phyloP scores from a whole-genome alignment of 2,888 invertebrate species.

The Plebejus anna region DNA sequence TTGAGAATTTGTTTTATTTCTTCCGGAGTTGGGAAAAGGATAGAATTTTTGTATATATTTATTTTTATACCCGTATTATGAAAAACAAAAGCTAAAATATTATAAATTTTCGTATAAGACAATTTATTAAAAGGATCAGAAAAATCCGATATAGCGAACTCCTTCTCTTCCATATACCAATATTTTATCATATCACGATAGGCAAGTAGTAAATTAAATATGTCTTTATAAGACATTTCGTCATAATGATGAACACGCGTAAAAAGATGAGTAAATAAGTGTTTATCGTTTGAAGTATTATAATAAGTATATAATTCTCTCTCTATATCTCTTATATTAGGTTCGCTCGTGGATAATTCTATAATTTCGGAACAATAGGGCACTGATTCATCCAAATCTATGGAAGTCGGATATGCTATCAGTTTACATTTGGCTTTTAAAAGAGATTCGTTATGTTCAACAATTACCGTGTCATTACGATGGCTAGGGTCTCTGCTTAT shows the following conservation, averaged over 20 bases:
- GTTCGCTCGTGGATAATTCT: not conserved
- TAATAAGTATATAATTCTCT: not conserved
- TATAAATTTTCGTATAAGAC: conserved; percentile 4
- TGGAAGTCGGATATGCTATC: not conserved
- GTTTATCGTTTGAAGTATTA: not conserved
- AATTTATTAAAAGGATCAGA: not conserved
- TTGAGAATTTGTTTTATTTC: conserved; percentile 13
- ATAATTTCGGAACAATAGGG: not conserved
- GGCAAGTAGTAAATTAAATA: not conserved
- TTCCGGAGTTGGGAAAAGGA: not conserved
- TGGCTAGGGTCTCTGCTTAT: not conserved
- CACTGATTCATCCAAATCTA: not conserved
- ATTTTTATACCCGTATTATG: conserved; percentile 16
- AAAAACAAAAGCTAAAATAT: not conserved
- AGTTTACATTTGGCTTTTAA: conserved; percentile 21
- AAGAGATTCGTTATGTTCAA: conserved; percentile 4
- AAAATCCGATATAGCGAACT: conserved; percentile 7
- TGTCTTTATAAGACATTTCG: not conserved
- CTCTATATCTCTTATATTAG: not conserved
- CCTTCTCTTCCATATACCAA: not conserved
- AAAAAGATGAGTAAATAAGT: not conserved
- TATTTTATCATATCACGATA: not conserved
- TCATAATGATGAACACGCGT: not conserved
- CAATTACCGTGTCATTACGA: not conserved
- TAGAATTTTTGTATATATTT: not conserved